Evolutionary conservation across 2,797 vertebrate species (phyloP), one percentile per base, ranked within the genome.

Genomic region (Halcyon leucocephala): DNA sequence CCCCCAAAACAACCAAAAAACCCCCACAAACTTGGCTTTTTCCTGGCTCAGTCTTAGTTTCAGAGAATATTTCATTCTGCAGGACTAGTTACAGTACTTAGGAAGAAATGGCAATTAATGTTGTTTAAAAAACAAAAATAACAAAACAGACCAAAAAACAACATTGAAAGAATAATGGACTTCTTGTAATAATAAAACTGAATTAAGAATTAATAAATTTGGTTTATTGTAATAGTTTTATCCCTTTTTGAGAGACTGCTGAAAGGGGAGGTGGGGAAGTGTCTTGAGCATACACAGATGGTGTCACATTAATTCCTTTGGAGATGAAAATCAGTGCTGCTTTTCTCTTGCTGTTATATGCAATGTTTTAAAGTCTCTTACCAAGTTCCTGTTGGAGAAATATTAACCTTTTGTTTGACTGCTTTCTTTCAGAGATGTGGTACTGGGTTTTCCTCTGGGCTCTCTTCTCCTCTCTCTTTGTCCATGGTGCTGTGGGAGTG

Each of bases 381-480:
- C 8, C 2, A 73, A 71, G 12, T 66, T 76, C 21, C 64, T 42
- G 57, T 48, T 39, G 65, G 20, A 60, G 66, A 82, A 82, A 54
- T 44, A 82, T 76, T 97, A 97, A 97, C 51, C 42, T 89, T 89
- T 92, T 95, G 10, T 97, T 95, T 96, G 33, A 69, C 90, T 97
- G 66, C 72, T 97, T 97, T 96, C 93, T 95, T 98, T 94, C 98
- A 99, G 98, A 99, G 97, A 99, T 99, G 98, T 99, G 99, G 99
- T 99, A 99, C 98, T 99, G 99, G 99, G 98, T 99, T 97, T 99
- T 99, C 98, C 99, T 99, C 82, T 99, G 99, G 99, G 99, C 99
- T 95, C 99, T 99, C 95, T 99, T 99, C 99, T 99, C 99, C 84
- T 99, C 99, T 77, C 99, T 99, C 96, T 98, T 99, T 84, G 98